These are phyloP conservation scores for Rafetus swinhoei DNA, from an alignment of 2,113 vertebrate species.

Conservation along the genomic window DNA sequence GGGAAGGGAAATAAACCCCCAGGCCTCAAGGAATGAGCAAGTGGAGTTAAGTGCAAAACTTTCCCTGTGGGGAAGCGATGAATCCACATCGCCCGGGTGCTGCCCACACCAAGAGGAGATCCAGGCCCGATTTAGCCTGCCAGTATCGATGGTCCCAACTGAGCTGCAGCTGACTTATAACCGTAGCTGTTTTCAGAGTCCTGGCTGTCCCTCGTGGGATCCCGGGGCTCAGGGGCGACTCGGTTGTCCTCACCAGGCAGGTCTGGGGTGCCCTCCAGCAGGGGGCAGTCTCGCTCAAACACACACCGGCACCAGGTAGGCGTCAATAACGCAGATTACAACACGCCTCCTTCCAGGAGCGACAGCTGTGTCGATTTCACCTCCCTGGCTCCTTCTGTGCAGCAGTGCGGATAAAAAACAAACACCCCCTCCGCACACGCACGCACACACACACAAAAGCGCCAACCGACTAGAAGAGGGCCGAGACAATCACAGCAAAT, in stretches of 20 bases:
- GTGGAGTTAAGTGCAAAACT: background rate
- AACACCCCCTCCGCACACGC: background rate
- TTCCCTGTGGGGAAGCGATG: background rate
- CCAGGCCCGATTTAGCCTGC: background rate
- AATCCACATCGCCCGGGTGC: background rate
- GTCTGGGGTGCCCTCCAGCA: background rate
- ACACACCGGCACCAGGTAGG: too few species aligned
- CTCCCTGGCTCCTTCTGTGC: background rate
- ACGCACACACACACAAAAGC: fast-evolving
- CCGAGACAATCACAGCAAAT: background rate
- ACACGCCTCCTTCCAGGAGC: background rate
- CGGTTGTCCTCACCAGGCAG: background rate
- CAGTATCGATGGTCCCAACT: background rate
- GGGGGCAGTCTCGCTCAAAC: background rate
- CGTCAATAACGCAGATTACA: background rate
- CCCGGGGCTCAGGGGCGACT: background rate
- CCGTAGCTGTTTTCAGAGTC: background rate
- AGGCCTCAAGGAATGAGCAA: background rate
- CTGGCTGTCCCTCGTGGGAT: background rate
- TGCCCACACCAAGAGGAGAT: background rate
- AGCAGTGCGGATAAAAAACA: background rate
- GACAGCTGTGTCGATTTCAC: background rate
- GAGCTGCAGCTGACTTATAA: background rate
- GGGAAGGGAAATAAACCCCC: background rate
- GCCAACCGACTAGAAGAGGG: fast-evolving